phyloP scores from a whole-genome alignment of 2,113 vertebrate genomes.

The Piliocolobus tephrosceles region DNA sequence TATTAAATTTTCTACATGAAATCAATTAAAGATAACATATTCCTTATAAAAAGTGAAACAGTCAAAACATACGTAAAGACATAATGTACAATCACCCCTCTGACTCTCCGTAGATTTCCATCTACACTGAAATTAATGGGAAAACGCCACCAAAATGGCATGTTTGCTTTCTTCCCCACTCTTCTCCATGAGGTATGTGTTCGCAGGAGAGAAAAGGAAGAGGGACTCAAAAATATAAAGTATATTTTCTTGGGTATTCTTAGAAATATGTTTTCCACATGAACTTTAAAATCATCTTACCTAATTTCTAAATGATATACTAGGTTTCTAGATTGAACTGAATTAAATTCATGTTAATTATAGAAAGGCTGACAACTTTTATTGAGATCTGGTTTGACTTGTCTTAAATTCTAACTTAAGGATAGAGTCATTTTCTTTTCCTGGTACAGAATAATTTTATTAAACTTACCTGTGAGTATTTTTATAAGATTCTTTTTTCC shows the following conservation, averaged over 20 bases:
- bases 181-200: neutral
- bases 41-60: neutral
- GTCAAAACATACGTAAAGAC: neutral
- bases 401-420: slow-evolving; percentile 29
- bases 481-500: neutral
- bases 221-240: neutral
- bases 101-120: neutral
- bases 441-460: neutral
- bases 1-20: neutral
- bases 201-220: neutral
- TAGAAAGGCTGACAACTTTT: slow-evolving; percentile 19
- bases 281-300: slow-evolving; percentile 22
- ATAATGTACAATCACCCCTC: neutral
- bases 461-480: neutral
- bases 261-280: neutral
- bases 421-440: slow-evolving; percentile 2
- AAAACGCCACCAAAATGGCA: neutral
- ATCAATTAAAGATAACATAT: slow-evolving; percentile 5
- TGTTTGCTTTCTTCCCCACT: neutral
- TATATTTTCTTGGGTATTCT: slow-evolving; percentile 3
- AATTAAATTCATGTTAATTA: slow-evolving; percentile 37
- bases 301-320: neutral
- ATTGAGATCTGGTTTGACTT: neutral
- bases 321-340: slow-evolving; percentile 10
- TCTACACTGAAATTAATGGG: neutral